phyloP scores from a whole-genome alignment of 2,113 vertebrate species.

The Chamaea fasciata region DNA sequence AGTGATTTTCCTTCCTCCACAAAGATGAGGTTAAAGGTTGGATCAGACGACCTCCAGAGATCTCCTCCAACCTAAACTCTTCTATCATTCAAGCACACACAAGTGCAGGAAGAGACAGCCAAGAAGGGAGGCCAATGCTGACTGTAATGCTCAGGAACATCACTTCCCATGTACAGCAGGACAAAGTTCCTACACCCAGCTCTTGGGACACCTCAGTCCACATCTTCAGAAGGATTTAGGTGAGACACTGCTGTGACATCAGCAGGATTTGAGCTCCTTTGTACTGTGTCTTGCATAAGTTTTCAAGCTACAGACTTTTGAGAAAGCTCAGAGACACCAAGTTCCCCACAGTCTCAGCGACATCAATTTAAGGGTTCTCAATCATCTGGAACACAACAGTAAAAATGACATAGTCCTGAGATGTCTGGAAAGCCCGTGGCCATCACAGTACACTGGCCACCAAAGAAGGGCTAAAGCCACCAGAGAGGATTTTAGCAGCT shows the following conservation, averaged over 20 bases:
- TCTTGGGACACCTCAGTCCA: background rate
- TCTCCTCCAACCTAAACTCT: background rate
- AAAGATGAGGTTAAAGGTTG: conserved; percentile 21
- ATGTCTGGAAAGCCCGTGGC: background rate
- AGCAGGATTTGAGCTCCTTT: background rate
- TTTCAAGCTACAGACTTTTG: background rate
- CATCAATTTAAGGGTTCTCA: background rate
- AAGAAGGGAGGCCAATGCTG: accelerated
- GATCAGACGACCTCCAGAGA: background rate
- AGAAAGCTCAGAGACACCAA: background rate
- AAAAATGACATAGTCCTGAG: background rate
- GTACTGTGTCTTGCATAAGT: accelerated
- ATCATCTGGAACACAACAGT: background rate
- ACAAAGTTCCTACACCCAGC: background rate
- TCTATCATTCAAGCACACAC: background rate
- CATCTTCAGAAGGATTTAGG: background rate
- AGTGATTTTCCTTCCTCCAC: conserved; percentile 39
- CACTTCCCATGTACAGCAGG: background rate
- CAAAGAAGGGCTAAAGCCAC: background rate
- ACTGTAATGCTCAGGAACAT: background rate
- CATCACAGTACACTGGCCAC: background rate
- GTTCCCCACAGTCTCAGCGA: background rate
- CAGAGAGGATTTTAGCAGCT: background rate
- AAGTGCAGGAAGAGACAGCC: background rate
- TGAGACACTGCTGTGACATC: background rate